Evolutionary conservation across 2,888 invertebrate genomes (phyloP).

Genomic region (Melanargia galathea): DNA sequence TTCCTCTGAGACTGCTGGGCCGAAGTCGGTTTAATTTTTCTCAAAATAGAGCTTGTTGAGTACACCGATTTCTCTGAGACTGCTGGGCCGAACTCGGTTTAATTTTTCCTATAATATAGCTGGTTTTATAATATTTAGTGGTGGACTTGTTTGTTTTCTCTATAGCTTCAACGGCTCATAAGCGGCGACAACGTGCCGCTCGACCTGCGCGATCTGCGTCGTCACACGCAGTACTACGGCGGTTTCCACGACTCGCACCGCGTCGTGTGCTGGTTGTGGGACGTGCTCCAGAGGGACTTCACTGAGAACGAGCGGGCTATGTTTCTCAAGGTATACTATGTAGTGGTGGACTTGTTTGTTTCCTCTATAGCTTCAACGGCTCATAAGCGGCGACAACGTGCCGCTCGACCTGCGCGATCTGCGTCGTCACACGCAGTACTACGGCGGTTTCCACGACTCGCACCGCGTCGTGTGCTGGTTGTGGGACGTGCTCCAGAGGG

Average conservation of each 20-base stretch:
- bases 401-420: slow-evolving; percentile 94
- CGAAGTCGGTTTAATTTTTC: no score
- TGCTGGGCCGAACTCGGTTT: no score
- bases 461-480: slow-evolving; percentile 99
- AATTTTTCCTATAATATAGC: no score
- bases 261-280: slow-evolving; percentile 99
- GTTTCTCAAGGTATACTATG: slow-evolving; percentile 91
- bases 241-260: slow-evolving; percentile 99
- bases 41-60: no score
- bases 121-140: slow-evolving; percentile 54
- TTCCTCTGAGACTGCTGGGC: no score
- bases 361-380: no score
- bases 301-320: slow-evolving; percentile 94
- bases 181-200: slow-evolving; percentile 94
- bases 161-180: no score
- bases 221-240: slow-evolving; percentile 99
- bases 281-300: slow-evolving; percentile 97
- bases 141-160: background rate
- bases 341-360: background rate
- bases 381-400: slow-evolving; percentile 88
- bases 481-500: slow-evolving; percentile 98
- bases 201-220: slow-evolving; percentile 92
- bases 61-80: no score
- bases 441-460: slow-evolving; percentile 99
- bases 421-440: slow-evolving; percentile 97